Evolutionary conservation across 2,888 invertebrate species (phyloP), one percentile per base, ranked within the genome.

Genomic region (Microplitis manilae): DNA sequence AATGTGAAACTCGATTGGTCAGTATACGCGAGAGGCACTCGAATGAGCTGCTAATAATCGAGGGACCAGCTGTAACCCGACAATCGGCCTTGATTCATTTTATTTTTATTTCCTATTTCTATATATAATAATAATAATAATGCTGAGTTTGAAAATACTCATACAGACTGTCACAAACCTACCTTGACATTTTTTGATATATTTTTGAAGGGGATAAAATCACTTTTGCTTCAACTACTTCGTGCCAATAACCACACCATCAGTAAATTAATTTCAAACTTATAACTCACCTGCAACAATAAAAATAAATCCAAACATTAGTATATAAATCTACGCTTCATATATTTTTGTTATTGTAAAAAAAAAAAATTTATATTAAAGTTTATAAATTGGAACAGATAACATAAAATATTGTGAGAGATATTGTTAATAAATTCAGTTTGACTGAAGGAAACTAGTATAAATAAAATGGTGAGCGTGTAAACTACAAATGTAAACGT

Each of bases 201-300:
- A 62, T 62, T 61, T 40, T 40, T 15, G 62, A 30, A 40, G 41
- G 60, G 13, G 41, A 15, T 62, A 72, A 72, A 72, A 61, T 72
- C 71, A 72, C 71, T 40, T 60, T 60, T 59, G 30, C 6, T 60
- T 60, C 38, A 62, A n/a, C 40, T 62, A 39, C 73, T 68, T 67
- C 70, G 15, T 41, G 39, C 38, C 17, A 61, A 9, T 30, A 41
- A 5, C 30, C 15, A 13, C 30, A 50, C 41, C 39, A 59, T 75
- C 68, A 68, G 74, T 68, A 68, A 75, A 50, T 68, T 50, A 20
- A 41, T 50, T 30, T 59, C 20, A 50, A 64, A 77, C 20, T 73
- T 77, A 13, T 61, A 67, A 81, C 82, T 82, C 76, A 82, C 82
- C 82, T 82, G 78, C 20, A 82, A 82, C 81, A 80, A 20, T 79